Evolutionary conservation across 2,888 invertebrate species (phyloP).

Genomic region (Cactoblastis cactorum): DNA sequence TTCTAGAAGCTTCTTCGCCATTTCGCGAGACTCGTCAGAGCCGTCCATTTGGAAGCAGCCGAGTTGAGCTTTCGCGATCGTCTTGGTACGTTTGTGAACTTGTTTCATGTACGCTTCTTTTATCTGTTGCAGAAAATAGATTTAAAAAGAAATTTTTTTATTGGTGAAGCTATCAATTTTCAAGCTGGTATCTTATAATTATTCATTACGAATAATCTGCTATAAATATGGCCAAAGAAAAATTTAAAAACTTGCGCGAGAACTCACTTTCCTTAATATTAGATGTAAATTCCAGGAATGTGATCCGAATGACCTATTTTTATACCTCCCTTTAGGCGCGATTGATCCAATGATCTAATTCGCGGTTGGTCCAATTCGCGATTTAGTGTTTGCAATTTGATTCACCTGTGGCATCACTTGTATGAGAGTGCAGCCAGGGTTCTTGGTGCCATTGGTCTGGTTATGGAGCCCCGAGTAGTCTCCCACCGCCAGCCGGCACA

Average conservation of each 20-base stretch:
- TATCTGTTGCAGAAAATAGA: constrained; percentile 70
- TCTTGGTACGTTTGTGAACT: constrained; percentile 81
- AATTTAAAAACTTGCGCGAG: too few relatives aligned
- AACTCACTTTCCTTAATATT: too few relatives aligned
- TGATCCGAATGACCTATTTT: too few relatives aligned
- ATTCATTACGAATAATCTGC: too few relatives aligned
- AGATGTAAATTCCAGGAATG: too few relatives aligned
- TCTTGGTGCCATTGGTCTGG: constrained; percentile 54
- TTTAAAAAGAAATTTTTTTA: neutral
- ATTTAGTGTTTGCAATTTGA: too few relatives aligned
- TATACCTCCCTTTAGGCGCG: too few relatives aligned
- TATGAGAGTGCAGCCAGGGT: constrained; percentile 80
- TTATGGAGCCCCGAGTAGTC: constrained; percentile 51
- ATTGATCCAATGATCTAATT: too few relatives aligned
- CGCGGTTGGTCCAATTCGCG: too few relatives aligned
- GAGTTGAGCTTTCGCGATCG: constrained; percentile 82
- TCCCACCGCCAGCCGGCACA: constrained; percentile 81
- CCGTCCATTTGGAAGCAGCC: constrained; percentile 79
- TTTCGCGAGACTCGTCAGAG: constrained; percentile 76
- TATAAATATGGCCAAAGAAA: too few relatives aligned
- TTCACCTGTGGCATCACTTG: constrained; percentile 84
- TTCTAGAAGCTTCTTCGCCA: constrained; percentile 83
- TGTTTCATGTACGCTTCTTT: constrained; percentile 80
- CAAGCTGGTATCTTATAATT: too few relatives aligned
- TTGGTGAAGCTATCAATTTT: too few relatives aligned